A percentile compares a stretch with the other conserved stretches of the same genome.
Conservation (phyloP, 30 jellyfish, hydroid and myxozoan species). For the Phacellophora camtschatica region DNA sequence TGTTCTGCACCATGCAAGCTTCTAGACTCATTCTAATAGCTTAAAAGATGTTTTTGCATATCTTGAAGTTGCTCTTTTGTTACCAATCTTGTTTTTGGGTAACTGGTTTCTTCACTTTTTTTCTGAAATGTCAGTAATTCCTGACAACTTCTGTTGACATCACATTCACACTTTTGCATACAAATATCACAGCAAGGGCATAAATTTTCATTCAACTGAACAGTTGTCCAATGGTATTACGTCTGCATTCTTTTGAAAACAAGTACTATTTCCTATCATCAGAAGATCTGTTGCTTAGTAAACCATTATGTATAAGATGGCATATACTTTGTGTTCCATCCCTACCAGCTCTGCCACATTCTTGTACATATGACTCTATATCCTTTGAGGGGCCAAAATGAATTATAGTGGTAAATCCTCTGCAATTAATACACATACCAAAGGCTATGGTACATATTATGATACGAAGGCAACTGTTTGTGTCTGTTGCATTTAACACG, state of each 20-base stretch:
- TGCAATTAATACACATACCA: constrained; percentile 53
- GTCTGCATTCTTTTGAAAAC: too few relatives aligned
- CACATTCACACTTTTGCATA: neutral
- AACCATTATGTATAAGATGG: too few relatives aligned
- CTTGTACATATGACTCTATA: too few relatives aligned
- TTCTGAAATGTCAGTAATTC: neutral
- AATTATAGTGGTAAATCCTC: too few relatives aligned
- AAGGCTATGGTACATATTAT: constrained; percentile 26
- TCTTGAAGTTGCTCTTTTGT: neutral
- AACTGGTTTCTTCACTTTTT: neutral
- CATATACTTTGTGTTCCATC: too few relatives aligned
- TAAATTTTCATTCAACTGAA: too few relatives aligned
- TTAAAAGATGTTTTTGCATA: neutral
- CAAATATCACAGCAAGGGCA: too few relatives aligned
- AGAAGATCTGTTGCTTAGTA: too few relatives aligned
- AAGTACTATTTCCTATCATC: too few relatives aligned
- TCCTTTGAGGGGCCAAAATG: too few relatives aligned
- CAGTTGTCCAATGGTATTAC: too few relatives aligned
- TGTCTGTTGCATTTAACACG: neutral
- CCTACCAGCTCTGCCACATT: too few relatives aligned
- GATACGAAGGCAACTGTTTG: neutral
- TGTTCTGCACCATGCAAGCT: neutral
- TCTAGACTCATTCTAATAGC: neutral
- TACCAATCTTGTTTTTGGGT: neutral
- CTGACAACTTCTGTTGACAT: neutral